Base-by-base conservation (phyloP, 2,113 vertebrate genomes). In the Ophthalmolycus amberensis region DNA sequence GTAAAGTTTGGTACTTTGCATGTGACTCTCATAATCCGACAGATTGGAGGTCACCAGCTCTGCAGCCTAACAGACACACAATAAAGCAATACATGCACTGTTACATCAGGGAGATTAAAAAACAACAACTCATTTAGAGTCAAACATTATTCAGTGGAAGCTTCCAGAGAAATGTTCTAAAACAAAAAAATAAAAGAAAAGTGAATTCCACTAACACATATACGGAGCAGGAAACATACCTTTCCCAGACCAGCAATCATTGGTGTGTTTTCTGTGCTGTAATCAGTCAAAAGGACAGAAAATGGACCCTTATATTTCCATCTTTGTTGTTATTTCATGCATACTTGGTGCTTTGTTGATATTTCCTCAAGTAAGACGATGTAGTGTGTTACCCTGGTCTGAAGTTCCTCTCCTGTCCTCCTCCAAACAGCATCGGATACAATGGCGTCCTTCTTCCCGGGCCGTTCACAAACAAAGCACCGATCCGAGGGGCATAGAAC, bases 191-290 rank as follows among this genome's bases (percentile, higher is more conserved):
- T n/a, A n/a, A 40, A 5, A 40, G 5, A 40, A 5, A 8, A 60
- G 27, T 20, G 5, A 38, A 11, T 64, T 34, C 4, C 27, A 76
- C 25, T n/a, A 22, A 50, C 2, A 60, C 10, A 50, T 7, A 63
- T 15, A 27, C 1, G 11, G 1, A 48, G 34, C 32, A 60, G 40
- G 40, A 84, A 66, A 79, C 64, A 22, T 88, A 99, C 98, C 97
- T 98, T 98, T 75, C 98, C 97, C 0, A 99, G 96, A 72, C 98
- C 98, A 0, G 97, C 97, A 0, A 99, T 99, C 98, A 99, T 99
- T 0, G 97, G 94, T 9, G 98, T 99, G 94, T 99, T 99, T 93
- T 99, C 98, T 0, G 98, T 99, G 79, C 98, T 99, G 91, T 4
- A 88, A 92, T 72, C n/a, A 14, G 91, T 59, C 27, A 88, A 52